Percentiles rank a stretch among this genome's conserved stretches.
phyloP scores from a whole-genome alignment of 1,140 invertebrate species.

The Dolichoris vasculosae region DNA sequence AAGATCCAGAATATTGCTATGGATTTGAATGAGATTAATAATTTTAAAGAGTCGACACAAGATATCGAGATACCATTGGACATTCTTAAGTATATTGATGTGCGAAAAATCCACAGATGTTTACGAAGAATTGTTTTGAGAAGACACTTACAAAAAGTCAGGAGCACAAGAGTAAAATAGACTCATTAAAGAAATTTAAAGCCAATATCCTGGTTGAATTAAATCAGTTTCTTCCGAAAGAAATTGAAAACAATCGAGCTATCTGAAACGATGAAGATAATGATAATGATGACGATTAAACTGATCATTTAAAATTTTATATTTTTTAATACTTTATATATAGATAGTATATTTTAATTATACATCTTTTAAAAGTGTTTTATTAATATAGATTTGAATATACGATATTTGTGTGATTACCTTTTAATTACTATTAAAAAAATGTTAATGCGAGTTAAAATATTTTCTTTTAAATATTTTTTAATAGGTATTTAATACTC shows the following conservation, averaged over 20 bases:
- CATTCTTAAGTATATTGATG: conserved; percentile 19
- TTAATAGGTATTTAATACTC: too few relatives aligned
- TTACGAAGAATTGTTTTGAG: conserved; percentile 3
- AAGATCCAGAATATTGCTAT: conserved; percentile 28
- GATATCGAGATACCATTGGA: conserved; percentile 31
- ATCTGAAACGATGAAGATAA: not conserved
- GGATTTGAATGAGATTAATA: conserved; percentile 11
- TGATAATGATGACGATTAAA: not conserved
- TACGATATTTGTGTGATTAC: too few relatives aligned
- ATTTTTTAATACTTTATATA: not conserved
- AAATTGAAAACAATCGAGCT: conserved; percentile 8
- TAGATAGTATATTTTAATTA: not conserved
- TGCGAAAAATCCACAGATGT: conserved; percentile 18
- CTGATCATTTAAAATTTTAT: not conserved
- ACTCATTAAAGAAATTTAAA: conserved; percentile 15
- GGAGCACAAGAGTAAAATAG: conserved; percentile 22
- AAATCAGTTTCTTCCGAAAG: not conserved
- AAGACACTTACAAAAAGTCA: not conserved
- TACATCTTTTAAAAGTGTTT: not conserved
- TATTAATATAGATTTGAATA: not conserved
- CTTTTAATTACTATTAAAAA: too few relatives aligned
- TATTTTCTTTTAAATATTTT: too few relatives aligned
- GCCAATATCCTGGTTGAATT: conserved; percentile 6
- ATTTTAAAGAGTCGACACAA: not conserved
- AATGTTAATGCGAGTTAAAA: too few relatives aligned